Base-by-base conservation (phyloP, 2,888 invertebrate genomes). In the Gari tellinella region DNA sequence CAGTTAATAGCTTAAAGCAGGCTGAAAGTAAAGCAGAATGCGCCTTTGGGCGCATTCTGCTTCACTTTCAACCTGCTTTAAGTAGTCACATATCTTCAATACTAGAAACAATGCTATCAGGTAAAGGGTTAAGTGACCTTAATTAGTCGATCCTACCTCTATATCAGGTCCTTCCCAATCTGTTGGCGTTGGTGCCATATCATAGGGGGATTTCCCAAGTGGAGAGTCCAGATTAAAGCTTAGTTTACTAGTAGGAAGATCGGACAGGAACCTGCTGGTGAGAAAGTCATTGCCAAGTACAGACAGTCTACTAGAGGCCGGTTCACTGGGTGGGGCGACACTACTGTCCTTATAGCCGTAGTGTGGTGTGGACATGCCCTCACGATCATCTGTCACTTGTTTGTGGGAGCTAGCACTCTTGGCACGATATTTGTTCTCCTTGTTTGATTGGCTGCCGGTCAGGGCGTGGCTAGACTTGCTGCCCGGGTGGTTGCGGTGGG, bases 181-280 rank as follows among this genome's bases (percentile, higher is more conserved):
- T 17, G 68, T 68, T 0, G 69, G 65, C 4, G 69, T 67, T 2
- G 53, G 58, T 7, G 58, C 51, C 38, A 37, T 49, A 10, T 73
- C 73, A 53, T 38, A 66, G 14, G 64, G 64, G 5, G 67, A 72
- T 58, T 74, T 78, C n/a, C 64, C 64, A 12, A 60, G 25, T 19
- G 74, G 70, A 15, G 79, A 77, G 19, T 77, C 77, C 26, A 70
- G 40, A 52, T 77, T 70, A 74, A 73, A 76, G 61, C 67, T 70
- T 15, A 75, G 56, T 53, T 74, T 80, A 43, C 72, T 72, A 15
- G 72, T 58, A 1, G 73, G 72, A 21, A 76, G 38, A 23, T 80
- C 82, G 63, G 69, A 78, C 63, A 82, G 57, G 48, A 82, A 84
- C 25, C 82, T 72, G 57, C 58, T 73, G 0, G 82, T 81, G 41